Evolutionary conservation across 2,888 invertebrate genomes (phyloP).

Genomic region (Augiades crinisus): DNA sequence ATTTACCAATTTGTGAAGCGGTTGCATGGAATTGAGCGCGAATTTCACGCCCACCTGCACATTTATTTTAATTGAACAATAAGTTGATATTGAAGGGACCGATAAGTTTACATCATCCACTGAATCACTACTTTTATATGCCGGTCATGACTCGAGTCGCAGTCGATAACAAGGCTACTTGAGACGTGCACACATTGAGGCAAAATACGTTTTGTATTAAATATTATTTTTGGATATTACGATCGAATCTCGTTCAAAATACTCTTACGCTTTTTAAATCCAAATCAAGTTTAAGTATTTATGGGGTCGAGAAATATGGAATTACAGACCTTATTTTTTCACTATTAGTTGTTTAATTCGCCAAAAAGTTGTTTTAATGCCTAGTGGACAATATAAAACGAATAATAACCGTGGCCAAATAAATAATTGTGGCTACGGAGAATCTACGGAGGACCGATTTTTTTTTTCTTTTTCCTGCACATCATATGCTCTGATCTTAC

Average conservation of each 20-base stretch:
- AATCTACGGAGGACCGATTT: too few relatives aligned
- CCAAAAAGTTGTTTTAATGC: too few relatives aligned
- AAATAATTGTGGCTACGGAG: too few relatives aligned
- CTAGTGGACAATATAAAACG: too few relatives aligned
- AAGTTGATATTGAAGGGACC: constrained; percentile 28
- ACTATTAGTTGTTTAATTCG: too few relatives aligned
- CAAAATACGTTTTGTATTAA: not conserved
- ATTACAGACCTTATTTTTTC: too few relatives aligned
- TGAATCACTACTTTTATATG: constrained; percentile 36
- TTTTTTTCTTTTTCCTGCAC: too few relatives aligned
- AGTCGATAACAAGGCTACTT: constrained; percentile 26
- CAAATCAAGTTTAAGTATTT: too few relatives aligned
- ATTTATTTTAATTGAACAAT: constrained; percentile 22
- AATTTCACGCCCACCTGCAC: not conserved
- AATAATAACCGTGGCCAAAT: too few relatives aligned
- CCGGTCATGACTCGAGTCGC: constrained; percentile 27
- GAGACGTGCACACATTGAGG: not conserved
- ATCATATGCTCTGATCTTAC: too few relatives aligned
- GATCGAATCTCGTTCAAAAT: not conserved
- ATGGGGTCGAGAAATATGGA: too few relatives aligned
- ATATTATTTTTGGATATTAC: not conserved
- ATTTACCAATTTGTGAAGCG: not conserved
- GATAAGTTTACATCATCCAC: constrained; percentile 36
- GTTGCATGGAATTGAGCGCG: not conserved
- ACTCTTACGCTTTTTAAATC: too few relatives aligned